A percentile compares a stretch with the other conserved stretches of the same genome.
These are phyloP conservation scores for Theocolax elegans DNA, from an alignment of 1,140 invertebrate genomes.

Conservation along the genomic window DNA sequence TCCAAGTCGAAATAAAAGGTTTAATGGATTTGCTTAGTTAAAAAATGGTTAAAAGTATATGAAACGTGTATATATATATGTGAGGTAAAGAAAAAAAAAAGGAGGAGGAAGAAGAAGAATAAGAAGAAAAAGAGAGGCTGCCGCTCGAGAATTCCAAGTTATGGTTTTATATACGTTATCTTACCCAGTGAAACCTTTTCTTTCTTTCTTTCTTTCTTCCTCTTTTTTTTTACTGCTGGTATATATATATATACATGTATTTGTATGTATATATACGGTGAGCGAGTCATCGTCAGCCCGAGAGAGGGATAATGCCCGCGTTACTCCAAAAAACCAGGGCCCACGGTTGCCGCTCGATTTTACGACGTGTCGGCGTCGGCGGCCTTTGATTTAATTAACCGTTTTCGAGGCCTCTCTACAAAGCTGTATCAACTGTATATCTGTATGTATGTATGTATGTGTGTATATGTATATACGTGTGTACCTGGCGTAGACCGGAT, in stretches of 20 bases:
- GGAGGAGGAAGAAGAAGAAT: neutral
- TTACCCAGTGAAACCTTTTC: conserved; percentile 30
- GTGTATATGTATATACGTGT: neutral
- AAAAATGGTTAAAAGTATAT: conserved; percentile 12
- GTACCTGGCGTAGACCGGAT: neutral
- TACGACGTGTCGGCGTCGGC: conserved; percentile 63
- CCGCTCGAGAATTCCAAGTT: neutral
- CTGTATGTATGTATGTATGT: too few relatives aligned
- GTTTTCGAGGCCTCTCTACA: conserved; percentile 52
- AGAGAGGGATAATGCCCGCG: conserved; percentile 32
- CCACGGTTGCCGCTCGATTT: conserved; percentile 54
- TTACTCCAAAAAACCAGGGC: conserved; percentile 36
- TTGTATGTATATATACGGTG: too few relatives aligned
- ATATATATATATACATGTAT: too few relatives aligned
- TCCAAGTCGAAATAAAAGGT: conserved; percentile 12
- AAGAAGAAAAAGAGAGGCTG: neutral
- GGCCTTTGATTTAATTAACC: conserved; percentile 65
- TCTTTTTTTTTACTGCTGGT: conserved; percentile 27
- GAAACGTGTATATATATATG: neutral
- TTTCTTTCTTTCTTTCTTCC: conserved; percentile 9
- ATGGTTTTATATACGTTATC: conserved; percentile 40
- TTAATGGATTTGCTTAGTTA: conserved; percentile 38
- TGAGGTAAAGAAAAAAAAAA: neutral
- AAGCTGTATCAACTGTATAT: neutral
- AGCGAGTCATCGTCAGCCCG: conserved; percentile 34